These are phyloP conservation scores for Girardia tigrina DNA, from an alignment of 2,888 invertebrate genomes.

Conservation along the genomic window DNA sequence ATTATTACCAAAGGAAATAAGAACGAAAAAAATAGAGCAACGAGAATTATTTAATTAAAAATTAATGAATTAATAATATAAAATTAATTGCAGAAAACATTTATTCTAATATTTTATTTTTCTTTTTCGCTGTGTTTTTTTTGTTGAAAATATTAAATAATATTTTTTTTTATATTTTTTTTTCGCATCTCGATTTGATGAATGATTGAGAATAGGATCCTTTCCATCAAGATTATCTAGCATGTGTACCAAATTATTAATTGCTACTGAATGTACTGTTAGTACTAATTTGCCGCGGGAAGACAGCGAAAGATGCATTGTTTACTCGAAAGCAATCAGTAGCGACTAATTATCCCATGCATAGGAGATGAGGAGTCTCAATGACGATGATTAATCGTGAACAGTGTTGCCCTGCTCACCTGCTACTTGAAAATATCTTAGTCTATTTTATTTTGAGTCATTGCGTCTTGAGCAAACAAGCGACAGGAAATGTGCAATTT, in stretches of 20 bases:
- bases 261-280: not conserved
- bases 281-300: not conserved
- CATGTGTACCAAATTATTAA: slow-evolving; percentile 8
- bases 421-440: not conserved
- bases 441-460: not conserved
- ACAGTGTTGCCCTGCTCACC: not conserved
- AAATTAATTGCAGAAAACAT: no score
- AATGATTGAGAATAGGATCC: no score
- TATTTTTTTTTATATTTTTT: no score
- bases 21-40: no score
- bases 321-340: slow-evolving; percentile 7
- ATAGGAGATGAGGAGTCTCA: slow-evolving; percentile 1
- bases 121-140: no score
- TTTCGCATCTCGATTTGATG: no score
- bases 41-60: no score
- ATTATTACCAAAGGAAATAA: no score
- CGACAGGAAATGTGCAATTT: slow-evolving; percentile 2
- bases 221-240: slow-evolving; percentile 3
- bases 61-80: no score
- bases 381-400: slow-evolving; percentile 9
- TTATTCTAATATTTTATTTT: no score
- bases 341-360: slow-evolving; percentile 12
- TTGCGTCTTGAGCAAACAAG: not conserved
- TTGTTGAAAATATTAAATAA: no score
- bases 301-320: not conserved